Conservation (phyloP, 2,888 invertebrate species). For the Tipula helvola region DNA sequence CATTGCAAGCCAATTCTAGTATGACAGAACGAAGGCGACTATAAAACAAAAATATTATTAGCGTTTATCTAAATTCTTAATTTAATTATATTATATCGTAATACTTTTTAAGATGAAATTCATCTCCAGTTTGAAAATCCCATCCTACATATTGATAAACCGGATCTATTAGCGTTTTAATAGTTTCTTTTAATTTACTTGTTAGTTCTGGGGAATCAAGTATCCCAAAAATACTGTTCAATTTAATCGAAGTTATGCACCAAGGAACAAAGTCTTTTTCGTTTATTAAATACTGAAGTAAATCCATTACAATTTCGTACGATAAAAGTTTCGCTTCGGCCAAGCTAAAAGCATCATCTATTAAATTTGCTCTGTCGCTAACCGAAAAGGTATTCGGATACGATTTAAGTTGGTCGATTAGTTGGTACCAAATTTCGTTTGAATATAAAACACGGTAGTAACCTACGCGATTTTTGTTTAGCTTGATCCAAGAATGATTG, state of each 20-base stretch:
- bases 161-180: conserved; percentile 41
- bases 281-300: conserved; percentile 51
- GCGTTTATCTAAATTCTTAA: neutral
- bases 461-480: conserved; percentile 75
- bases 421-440: conserved; percentile 46
- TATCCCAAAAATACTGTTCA: conserved; percentile 39
- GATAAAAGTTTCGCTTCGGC: conserved; percentile 56
- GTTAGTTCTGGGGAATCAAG: conserved; percentile 11
- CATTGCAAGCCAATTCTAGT: conserved; percentile 50
- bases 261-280: conserved; percentile 68
- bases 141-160: conserved; percentile 50
- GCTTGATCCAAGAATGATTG: conserved; percentile 57
- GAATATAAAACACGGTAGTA: conserved; percentile 83
- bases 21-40: conserved; percentile 53
- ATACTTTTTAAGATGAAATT: conserved; percentile 33
- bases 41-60: conserved; percentile 20
- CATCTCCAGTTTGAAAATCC: conserved; percentile 37
- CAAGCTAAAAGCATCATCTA: conserved; percentile 72
- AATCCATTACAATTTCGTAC: conserved; percentile 53
- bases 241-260: conserved; percentile 48
- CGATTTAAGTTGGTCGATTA: conserved; percentile 29
- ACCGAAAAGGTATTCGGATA: conserved; percentile 28
- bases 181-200: conserved; percentile 38
- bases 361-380: conserved; percentile 63
- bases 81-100: neutral